Evolutionary conservation across 1,140 invertebrate species (phyloP), one percentile per base, ranked within the genome.

Genomic region (Macrobrachium nipponense): DNA sequence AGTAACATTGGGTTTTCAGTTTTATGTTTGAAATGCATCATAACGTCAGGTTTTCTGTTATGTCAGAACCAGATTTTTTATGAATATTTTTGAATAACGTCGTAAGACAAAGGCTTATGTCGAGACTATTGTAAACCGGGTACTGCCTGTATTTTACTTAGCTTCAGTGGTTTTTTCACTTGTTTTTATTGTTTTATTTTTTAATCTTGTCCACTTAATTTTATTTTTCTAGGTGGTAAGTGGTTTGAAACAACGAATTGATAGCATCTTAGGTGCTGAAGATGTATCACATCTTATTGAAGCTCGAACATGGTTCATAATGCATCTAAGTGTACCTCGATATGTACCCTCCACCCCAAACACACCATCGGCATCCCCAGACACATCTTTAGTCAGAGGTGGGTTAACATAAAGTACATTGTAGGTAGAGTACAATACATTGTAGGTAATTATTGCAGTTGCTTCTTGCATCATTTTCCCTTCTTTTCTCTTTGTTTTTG

Each of bases 161-260:
- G 27, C 4, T 36, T 36, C 27, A 36, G 27, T 36, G 1, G 1
- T 36, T 1, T 36, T 36, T 36, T 36, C 27, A 36, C 1, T 36
- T 36, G 4, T 36, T 36, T 4, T 36, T 36, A 36, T 36, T 1
- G 27, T 36, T 2, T 36, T 36, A n/a, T 36, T 36, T 36, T 36
- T 36, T 36, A 36, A 36, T 36, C 27, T 36, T 36, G 4, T 36
- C 1, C 27, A 36, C 27, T 36, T 36, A 36, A 36, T 51, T 12
- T 51, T 51, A 51, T 70, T 58, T 70, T 58, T 59, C 10, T 27
- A 88, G 83, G 88, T 90, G 61, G 17, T 90, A 80, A 85, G 87
- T 36, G 87, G 86, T n/a, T 43, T 87, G 59, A 89, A 89, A 58
- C 88, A 89, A 44, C 62, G 77, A 43, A 87, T 89, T 36, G 88